Conservation (phyloP, 2,797 vertebrate genomes). For the Hypotaenidia okinawae region DNA sequence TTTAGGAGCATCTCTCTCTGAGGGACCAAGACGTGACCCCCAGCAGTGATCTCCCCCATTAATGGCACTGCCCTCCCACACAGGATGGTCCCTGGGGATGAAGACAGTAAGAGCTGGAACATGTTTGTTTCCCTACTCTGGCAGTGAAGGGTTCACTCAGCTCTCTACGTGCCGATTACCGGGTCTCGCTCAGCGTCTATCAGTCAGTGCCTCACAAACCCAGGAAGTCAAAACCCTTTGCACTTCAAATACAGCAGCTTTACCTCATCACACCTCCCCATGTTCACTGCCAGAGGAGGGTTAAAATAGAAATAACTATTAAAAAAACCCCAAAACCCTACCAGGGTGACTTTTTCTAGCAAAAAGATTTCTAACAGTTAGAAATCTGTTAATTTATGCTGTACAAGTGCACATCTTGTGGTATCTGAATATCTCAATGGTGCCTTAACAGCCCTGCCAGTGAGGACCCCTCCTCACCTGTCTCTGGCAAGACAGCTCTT, state of each 20-base stretch:
- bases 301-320: neutral
- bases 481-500: neutral
- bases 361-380: neutral
- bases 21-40: neutral
- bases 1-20: neutral
- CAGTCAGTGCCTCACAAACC: neutral
- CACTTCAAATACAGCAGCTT: neutral
- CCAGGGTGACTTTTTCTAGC: neutral
- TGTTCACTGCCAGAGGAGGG: neutral
- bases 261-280: fast-evolving
- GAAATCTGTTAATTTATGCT: neutral
- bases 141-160: neutral
- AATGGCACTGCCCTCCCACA: neutral
- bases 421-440: neutral
- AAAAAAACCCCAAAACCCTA: neutral
- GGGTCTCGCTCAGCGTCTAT: neutral
- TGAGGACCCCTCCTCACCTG: neutral
- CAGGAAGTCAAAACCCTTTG: neutral
- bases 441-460: neutral
- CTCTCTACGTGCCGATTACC: neutral
- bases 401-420: neutral
- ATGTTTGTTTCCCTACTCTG: neutral
- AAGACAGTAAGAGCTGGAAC: neutral
- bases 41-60: fast-evolving
- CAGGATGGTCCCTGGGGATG: neutral